Conservation (phyloP, 2,888 invertebrate species). For the Colostygia pectinataria region DNA sequence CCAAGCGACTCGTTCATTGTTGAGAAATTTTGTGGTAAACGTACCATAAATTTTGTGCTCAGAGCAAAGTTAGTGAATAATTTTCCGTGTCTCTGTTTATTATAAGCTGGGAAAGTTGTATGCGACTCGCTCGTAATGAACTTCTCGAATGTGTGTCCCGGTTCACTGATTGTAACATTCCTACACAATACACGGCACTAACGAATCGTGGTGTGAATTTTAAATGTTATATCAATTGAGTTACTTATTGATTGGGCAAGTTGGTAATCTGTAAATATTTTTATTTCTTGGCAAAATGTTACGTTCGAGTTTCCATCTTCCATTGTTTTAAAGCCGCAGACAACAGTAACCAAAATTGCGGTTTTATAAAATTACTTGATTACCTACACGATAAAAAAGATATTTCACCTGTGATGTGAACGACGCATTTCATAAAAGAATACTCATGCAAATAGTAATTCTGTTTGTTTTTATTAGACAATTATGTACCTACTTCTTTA, state of each 20-base stretch:
- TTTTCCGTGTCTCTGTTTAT: constrained; percentile 81
- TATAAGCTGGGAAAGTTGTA: constrained; percentile 73
- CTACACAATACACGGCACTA: constrained; percentile 28
- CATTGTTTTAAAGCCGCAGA: no score
- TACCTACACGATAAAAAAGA: no score
- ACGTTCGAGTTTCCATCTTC: no score
- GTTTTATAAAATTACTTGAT: no score
- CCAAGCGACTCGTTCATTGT: constrained; percentile 77
- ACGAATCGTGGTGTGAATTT: constrained; percentile 26
- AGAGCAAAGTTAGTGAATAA: constrained; percentile 77
- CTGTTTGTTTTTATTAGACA: no score
- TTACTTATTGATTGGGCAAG: constrained; percentile 7
- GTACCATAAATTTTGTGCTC: constrained; percentile 78
- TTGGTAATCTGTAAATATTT: no score
- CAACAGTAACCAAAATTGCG: no score
- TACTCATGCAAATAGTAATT: no score
- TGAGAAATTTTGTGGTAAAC: constrained; percentile 75
- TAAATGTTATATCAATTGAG: constrained; percentile 9
- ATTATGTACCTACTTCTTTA: background rate
- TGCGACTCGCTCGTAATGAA: constrained; percentile 68
- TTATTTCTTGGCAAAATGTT: no score
- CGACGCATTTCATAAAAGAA: no score
- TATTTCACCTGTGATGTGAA: no score
- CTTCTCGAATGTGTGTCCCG: constrained; percentile 59
- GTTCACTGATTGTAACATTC: constrained; percentile 53